Percentiles rank a stretch among this genome's conserved stretches.
Conservation (phyloP, 2,113 vertebrate genomes). For the Dendrocopos noguchii region DNA sequence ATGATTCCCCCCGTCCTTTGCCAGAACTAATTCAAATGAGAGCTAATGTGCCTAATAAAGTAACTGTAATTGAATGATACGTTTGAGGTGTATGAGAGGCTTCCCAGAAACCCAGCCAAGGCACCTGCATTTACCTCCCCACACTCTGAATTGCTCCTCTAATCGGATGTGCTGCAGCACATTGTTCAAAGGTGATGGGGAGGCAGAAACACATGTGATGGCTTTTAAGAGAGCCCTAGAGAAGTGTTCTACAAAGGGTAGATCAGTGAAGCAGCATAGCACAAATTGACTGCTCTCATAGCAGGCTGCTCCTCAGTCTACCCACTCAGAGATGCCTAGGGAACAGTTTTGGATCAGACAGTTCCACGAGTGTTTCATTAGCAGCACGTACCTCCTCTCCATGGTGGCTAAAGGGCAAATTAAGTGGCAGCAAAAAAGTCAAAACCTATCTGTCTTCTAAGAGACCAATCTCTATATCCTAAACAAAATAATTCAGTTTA, state of each 20-base stretch:
- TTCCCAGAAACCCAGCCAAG: not conserved
- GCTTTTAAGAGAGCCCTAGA: slow-evolving; percentile 59
- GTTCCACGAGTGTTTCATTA: slow-evolving; percentile 27
- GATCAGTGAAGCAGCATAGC: slow-evolving; percentile 11
- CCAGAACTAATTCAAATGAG: slow-evolving; percentile 7
- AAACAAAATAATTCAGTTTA: not conserved
- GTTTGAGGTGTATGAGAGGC: not conserved
- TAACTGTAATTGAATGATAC: slow-evolving; percentile 1
- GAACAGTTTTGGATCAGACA: slow-evolving; percentile 3
- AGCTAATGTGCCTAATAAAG: slow-evolving; percentile 23
- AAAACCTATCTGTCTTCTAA: not conserved
- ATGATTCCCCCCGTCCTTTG: not conserved
- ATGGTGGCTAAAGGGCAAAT: slow-evolving; percentile 1
- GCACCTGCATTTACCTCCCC: not conserved
- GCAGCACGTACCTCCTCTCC: not conserved
- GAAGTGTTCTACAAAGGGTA: slow-evolving; percentile 56
- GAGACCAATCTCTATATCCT: not conserved
- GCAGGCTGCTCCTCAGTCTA: not conserved
- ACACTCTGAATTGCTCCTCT: not conserved
- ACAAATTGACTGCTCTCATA: slow-evolving; percentile 43
- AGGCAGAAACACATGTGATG: slow-evolving; percentile 36
- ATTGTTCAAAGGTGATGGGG: slow-evolving; percentile 2
- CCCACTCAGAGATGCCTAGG: slow-evolving; percentile 18
- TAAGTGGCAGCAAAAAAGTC: not conserved
- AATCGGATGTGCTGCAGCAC: not conserved